Conservation (phyloP, 2,888 invertebrate species). For the Polia nebulosa region DNA sequence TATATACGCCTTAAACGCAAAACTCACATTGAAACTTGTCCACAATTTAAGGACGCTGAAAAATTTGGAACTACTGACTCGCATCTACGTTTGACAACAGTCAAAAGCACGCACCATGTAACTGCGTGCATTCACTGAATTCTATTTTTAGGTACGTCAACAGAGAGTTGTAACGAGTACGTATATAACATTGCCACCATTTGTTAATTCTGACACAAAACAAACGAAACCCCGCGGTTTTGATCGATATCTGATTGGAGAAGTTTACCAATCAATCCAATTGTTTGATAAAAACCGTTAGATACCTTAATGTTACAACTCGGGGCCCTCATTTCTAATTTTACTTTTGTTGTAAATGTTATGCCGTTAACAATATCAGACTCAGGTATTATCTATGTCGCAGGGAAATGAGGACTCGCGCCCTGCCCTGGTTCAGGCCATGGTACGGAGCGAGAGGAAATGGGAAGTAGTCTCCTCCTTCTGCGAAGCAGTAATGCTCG, state of each 20-base stretch:
- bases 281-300: conserved; percentile 37
- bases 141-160: conserved; percentile 15
- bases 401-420: too few relatives aligned
- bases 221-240: conserved; percentile 29
- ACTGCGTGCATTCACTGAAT: conserved; percentile 49
- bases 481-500: too few relatives aligned
- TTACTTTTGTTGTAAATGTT: conserved; percentile 12
- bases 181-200: conserved; percentile 14
- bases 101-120: conserved; percentile 45
- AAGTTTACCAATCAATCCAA: conserved; percentile 45
- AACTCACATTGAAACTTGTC: too few relatives aligned
- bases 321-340: background rate
- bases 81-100: background rate
- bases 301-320: conserved; percentile 19
- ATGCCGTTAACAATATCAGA: background rate
- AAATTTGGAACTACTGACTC: conserved; percentile 37
- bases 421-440: too few relatives aligned
- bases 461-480: too few relatives aligned
- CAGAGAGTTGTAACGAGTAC: conserved; percentile 31
- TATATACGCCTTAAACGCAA: too few relatives aligned
- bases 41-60: background rate
- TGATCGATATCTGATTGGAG: conserved; percentile 48
- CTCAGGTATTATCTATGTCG: background rate
- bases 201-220: conserved; percentile 45
- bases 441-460: too few relatives aligned